Base-by-base conservation (phyloP, 2,888 invertebrate genomes). In the Mythimna lalbum region DNA sequence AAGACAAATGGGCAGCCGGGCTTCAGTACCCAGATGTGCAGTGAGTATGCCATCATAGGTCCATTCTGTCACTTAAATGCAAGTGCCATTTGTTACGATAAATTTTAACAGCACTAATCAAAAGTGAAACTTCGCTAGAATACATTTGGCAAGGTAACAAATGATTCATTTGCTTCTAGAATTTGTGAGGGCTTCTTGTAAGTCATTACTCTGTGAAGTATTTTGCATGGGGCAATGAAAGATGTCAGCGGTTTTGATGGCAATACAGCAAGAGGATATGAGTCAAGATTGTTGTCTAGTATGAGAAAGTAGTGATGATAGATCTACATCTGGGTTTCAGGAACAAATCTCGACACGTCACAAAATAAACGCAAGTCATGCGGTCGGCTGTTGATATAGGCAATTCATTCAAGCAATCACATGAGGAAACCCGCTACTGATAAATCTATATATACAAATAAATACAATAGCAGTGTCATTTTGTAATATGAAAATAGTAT, bases 121-220 rank as follows among this genome's bases (percentile, higher is more conserved):
- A 73, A 71, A 82, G 63, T 53, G 78, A 81, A 81, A 64, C 69
- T 81, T 84, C 73, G 10, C 52, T 21, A 59, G 79, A 81, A 82
- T 63, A 17, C 60, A 27, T 68, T 84, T 82, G 84, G 82, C 82
- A 81, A 33, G 33, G 1, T 55, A 61, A 78, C 69, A 55, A 73
- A 72, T 67, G 82, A 67, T 61, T 72, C 78, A 78, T 82, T 77
- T n/a, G 39, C 53, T 76, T 65, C 64, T 66, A 69, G 52, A 81
- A 77, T 63, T 43, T 52, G 19, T 61, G 36, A 33, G n/a, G 36
- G 50, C 14, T 81, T 77, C 78, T 62, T 9, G 53, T 71, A 81
- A 71, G 78, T 77, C 70, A 60, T 76, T 81, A 68, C 50, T 27
- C 65, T 76, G 55, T 6, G 4, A 49, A 49, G 52, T 43, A 68